A percentile compares a stretch with the other conserved stretches of the same genome.
Evolutionary conservation across 2,113 vertebrate species (phyloP).

Genomic region (Pteropus alecto): DNA sequence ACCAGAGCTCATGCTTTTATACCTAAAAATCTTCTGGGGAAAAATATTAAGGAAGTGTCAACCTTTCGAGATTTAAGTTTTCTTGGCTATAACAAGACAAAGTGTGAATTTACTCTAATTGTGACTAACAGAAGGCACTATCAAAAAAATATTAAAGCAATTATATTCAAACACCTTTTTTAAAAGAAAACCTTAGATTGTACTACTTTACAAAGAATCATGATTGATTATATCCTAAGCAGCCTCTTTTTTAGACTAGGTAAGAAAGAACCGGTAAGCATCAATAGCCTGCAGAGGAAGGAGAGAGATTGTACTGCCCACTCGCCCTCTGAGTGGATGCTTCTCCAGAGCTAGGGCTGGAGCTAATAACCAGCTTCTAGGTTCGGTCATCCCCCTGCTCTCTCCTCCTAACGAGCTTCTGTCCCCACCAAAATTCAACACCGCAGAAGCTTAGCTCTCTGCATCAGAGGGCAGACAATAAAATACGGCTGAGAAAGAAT

Average conservation of each 20-base stretch:
- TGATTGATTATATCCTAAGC: background rate
- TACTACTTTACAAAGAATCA: background rate
- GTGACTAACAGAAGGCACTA: background rate
- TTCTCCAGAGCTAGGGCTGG: background rate
- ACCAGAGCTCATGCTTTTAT: slow-evolving; percentile 1
- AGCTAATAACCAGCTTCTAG: background rate
- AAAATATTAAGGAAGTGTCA: slow-evolving; percentile 16
- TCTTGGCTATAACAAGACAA: background rate
- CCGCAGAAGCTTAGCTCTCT: background rate
- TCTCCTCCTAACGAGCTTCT: background rate
- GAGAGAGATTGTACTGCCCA: background rate
- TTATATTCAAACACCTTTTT: background rate
- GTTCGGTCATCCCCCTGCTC: background rate
- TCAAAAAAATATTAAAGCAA: background rate
- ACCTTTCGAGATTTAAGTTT: background rate
- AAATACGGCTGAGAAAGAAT: background rate
- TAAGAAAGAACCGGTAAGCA: background rate
- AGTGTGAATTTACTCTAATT: background rate
- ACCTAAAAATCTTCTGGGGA: slow-evolving; percentile 18
- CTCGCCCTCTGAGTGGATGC: background rate
- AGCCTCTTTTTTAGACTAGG: background rate
- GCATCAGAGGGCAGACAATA: background rate
- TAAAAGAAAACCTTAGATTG: background rate
- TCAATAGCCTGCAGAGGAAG: background rate
- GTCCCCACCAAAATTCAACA: background rate